Percentiles rank a stretch among this genome's conserved stretches.
These are phyloP conservation scores for Drosophila hamatofila DNA, from an alignment of 2,888 invertebrate genomes.

Conservation along the genomic window DNA sequence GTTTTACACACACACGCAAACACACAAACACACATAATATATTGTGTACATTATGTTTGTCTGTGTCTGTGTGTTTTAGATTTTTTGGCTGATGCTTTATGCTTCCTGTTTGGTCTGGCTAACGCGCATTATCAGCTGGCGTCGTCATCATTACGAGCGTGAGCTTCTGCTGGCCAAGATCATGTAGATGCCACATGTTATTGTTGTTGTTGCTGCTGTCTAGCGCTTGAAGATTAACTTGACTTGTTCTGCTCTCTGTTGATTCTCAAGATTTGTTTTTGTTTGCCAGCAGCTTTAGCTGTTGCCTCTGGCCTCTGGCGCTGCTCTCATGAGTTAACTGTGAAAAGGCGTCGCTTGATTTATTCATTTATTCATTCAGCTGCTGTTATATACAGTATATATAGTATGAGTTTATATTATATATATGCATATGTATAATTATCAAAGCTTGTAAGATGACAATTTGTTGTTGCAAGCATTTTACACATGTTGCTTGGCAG, in stretches of 20 bases:
- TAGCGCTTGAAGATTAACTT: slow-evolving; percentile 42
- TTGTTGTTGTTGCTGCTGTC: slow-evolving; percentile 21
- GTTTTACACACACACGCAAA: slow-evolving; percentile 43
- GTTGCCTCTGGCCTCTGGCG: slow-evolving; percentile 36
- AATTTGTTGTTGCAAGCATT: slow-evolving; percentile 59
- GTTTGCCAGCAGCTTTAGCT: slow-evolving; percentile 50
- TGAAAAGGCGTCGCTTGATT: slow-evolving; percentile 76
- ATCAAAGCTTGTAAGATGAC: slow-evolving; percentile 46
- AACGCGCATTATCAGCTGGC: slow-evolving; percentile 57
- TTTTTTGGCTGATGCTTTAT: slow-evolving; percentile 64
- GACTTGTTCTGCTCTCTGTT: slow-evolving; percentile 37
- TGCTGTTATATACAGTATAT: slow-evolving; percentile 42
- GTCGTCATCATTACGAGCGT: slow-evolving; percentile 54
- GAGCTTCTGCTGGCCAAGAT: slow-evolving; percentile 64
- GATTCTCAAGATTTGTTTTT: slow-evolving; percentile 52
- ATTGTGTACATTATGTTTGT: slow-evolving; percentile 6
- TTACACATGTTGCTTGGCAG: slow-evolving; percentile 56
- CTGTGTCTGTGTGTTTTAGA: slow-evolving; percentile 25
- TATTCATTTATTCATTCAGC: slow-evolving; percentile 71
- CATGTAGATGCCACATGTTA: slow-evolving; percentile 43
- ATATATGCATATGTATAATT: slow-evolving; percentile 50
- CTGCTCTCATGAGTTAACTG: slow-evolving; percentile 58
- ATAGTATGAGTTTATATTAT: slow-evolving; percentile 9
- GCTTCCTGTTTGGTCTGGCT: slow-evolving; percentile 69
- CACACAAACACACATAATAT: background rate